phyloP scores from a whole-genome alignment of 2,888 invertebrate genomes.

The Lucinisca nassula region DNA sequence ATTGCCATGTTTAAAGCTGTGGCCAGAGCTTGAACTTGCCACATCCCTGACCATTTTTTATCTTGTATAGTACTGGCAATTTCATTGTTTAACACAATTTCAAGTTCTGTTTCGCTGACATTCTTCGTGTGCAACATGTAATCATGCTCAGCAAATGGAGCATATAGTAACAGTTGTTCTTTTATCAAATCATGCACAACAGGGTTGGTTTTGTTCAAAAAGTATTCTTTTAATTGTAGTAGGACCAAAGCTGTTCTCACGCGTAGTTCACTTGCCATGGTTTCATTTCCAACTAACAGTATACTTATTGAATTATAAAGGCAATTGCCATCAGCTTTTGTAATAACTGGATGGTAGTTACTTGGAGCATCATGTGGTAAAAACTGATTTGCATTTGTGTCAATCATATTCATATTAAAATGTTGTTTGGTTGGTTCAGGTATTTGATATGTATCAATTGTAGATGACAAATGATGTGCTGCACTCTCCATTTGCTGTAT shows the following conservation, averaged over 20 bases:
- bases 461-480: neutral
- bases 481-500: neutral
- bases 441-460: neutral
- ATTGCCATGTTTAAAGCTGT: conserved; percentile 24
- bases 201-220: neutral
- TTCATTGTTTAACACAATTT: conserved; percentile 26
- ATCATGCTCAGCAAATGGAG: conserved; percentile 8
- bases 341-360: conserved; percentile 1
- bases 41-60: conserved; percentile 31
- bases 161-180: conserved; percentile 15
- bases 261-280: conserved; percentile 31
- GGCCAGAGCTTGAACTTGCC: conserved; percentile 23
- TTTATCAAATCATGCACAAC: neutral
- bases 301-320: conserved; percentile 44
- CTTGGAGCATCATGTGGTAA: neutral
- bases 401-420: neutral
- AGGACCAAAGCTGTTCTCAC: conserved; percentile 26
- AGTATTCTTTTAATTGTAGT: neutral
- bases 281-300: conserved; percentile 27
- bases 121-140: neutral
- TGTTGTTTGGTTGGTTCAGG: neutral
- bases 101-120: neutral
- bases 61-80: conserved; percentile 4
- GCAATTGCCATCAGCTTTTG: conserved; percentile 41
- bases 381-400: neutral